Evolutionary conservation across 2,888 invertebrate genomes (phyloP), one percentile per base, ranked within the genome.

Genomic region (Volucella inanis): DNA sequence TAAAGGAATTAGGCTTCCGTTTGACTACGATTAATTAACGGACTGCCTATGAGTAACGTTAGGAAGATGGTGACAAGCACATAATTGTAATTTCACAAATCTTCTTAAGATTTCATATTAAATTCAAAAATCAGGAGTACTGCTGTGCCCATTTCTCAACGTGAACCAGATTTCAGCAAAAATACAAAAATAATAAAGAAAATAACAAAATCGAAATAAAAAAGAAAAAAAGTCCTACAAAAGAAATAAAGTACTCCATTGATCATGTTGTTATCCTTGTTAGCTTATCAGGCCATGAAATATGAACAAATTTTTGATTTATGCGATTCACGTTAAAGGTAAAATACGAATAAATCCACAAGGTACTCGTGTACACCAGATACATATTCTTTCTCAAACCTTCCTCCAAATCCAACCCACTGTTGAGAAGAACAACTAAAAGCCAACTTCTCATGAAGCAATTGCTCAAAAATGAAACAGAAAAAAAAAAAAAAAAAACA

Each of bases 191-290:
- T n/a, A n/a, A n/a, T n/a, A 31, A 22, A 22, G 3, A 22, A 22
- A 22, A 22, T 22, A n/a, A n/a, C n/a, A n/a, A n/a, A n/a, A n/a
- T 22, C 31, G 6, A 31, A 22, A 62, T 77, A 54, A 77, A 67
- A 61, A 59, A 78, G 64, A 68, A 68, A 39, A 59, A 22, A 39
- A 55, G 11, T 68, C 50, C 64, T 22, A 9, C 70, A 79, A 15
- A 62, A 82, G 38, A 61, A 49, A 6, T 49, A 68, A 71, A 43
- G 54, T 75, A 75, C 79, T 84, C 74, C 79, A 80, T 80, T 85
- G 85, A 85, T 85, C 85, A 85, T 85, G 81, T 85, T 85, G 84
- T 85, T 85, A 85, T 80, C 84, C 84, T 85, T 85, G 84, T 85
- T 80, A 85, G 84, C 80, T 81, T 85, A 85, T 85, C 81, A 85